Conservation (phyloP, 64 coral and sea anemone genomes). For the Dendrophyllia cribrosa region DNA sequence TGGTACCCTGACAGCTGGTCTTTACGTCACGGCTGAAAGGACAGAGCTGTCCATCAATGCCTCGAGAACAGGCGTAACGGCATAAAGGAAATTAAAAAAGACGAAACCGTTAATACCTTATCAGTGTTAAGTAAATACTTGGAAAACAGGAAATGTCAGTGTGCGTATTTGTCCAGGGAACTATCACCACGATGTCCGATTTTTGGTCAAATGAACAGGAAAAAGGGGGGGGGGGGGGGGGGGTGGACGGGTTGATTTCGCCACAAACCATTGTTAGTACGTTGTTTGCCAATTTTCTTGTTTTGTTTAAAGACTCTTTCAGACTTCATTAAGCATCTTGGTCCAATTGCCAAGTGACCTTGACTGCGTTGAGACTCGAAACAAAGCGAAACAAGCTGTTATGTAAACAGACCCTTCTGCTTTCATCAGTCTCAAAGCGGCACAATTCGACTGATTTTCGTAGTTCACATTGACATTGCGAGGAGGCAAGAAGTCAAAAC, state of each 20-base stretch:
- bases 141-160: neutral
- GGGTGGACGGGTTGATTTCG: neutral
- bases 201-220: neutral
- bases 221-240: too few species aligned
- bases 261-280: neutral
- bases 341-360: neutral
- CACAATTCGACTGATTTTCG: too few species aligned
- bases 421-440: too few species aligned
- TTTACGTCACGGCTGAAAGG: neutral
- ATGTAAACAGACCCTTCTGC: too few species aligned
- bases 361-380: neutral
- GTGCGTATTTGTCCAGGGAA: neutral
- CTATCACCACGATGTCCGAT: too few species aligned
- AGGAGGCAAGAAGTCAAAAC: too few species aligned
- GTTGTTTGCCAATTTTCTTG: neutral
- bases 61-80: constrained; percentile 4
- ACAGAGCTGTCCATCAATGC: neutral
- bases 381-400: too few species aligned
- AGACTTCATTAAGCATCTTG: neutral
- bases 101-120: neutral
- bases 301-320: neutral
- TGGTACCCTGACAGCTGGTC: constrained; percentile 25
- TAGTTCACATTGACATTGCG: too few species aligned
- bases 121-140: constrained; percentile 16
- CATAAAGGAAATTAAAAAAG: neutral